phyloP scores from a whole-genome alignment of 1,140 invertebrate genomes.

The Diploscapter pachys region DNA sequence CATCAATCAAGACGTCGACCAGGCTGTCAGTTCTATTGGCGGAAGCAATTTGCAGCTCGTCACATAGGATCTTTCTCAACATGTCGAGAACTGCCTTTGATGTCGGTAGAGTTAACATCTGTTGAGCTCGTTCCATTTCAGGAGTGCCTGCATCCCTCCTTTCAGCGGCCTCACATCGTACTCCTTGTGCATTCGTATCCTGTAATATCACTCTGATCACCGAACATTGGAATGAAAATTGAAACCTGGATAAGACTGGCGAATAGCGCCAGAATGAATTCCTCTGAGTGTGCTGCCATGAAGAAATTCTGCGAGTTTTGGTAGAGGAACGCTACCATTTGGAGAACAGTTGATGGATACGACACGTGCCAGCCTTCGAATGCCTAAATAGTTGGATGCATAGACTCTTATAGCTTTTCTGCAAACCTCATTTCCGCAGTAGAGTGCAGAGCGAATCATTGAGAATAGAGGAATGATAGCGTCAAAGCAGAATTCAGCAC shows the following conservation, averaged over 20 bases:
- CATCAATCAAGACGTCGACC: slow-evolving; percentile 29
- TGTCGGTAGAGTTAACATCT: not conserved
- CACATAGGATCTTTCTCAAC: slow-evolving; percentile 22
- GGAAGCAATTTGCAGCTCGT: slow-evolving; percentile 22
- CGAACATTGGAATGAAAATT: no score
- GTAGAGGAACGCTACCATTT: slow-evolving; percentile 83
- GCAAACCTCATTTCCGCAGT: slow-evolving; percentile 37
- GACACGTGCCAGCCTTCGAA: slow-evolving; percentile 55
- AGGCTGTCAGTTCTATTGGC: slow-evolving; percentile 12
- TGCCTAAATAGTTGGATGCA: slow-evolving; percentile 7
- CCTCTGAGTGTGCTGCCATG: slow-evolving; percentile 81
- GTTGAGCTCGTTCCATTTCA: slow-evolving; percentile 12
- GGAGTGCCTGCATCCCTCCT: slow-evolving; percentile 25
- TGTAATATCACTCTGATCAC: not conserved
- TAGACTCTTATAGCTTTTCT: not conserved
- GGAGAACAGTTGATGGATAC: slow-evolving; percentile 82
- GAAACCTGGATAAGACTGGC: slow-evolving; percentile 77
- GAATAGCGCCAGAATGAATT: slow-evolving; percentile 81
- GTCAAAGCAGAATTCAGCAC: slow-evolving; percentile 81
- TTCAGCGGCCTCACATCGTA: slow-evolving; percentile 15
- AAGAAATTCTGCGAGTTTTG: slow-evolving; percentile 91
- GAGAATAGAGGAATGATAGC: slow-evolving; percentile 80
- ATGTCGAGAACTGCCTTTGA: slow-evolving; percentile 17
- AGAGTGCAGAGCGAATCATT: slow-evolving; percentile 70
- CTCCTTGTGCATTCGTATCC: slow-evolving; percentile 33